Conservation (phyloP, 2,113 vertebrate genomes). For the Sorex fumeus region DNA sequence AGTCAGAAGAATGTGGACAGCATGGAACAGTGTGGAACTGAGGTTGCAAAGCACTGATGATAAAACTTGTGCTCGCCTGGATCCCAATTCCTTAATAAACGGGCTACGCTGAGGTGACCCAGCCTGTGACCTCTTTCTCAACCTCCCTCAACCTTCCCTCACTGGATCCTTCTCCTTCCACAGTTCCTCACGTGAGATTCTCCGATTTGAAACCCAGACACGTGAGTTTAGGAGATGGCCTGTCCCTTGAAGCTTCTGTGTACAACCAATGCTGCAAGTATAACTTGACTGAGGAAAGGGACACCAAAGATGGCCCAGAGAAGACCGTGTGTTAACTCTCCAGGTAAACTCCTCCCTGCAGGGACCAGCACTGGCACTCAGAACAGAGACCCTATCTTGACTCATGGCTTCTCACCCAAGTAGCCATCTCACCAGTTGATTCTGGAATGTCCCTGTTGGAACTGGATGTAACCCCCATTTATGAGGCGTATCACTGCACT, state of each 20-base stretch:
- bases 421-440: not conserved
- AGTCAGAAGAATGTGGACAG: no score
- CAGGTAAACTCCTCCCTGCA: no score
- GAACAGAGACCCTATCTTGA: not conserved
- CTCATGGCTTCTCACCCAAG: not conserved
- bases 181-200: not conserved
- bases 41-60: not conserved
- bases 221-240: constrained; percentile 82
- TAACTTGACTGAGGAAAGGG: no score
- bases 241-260: constrained; percentile 88
- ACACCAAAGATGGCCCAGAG: constrained; percentile 88
- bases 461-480: not conserved
- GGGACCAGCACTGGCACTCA: no score
- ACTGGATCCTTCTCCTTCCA: not conserved
- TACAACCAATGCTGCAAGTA: constrained; percentile 73
- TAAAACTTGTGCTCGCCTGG: not conserved
- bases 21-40: not conserved
- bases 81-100: not conserved
- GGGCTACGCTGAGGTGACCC: not conserved
- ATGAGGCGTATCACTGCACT: not conserved
- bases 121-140: not conserved
- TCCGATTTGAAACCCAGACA: not conserved
- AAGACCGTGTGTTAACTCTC: not conserved
- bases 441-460: not conserved
- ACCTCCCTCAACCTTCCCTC: not conserved